phyloP scores from a whole-genome alignment of 2,797 vertebrate genomes.

The Danio kyathit region DNA sequence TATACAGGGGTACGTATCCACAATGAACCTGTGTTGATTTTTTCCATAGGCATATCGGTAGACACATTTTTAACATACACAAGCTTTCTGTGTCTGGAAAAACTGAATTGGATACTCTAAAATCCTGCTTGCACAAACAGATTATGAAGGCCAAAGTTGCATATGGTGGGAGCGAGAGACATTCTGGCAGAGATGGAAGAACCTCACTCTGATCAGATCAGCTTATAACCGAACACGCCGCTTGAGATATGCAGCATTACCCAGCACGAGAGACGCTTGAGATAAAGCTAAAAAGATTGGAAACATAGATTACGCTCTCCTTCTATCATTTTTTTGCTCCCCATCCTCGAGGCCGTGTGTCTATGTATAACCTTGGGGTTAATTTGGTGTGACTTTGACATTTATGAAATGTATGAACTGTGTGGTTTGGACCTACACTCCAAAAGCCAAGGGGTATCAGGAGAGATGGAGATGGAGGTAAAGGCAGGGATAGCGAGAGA shows the following conservation, averaged over 20 bases:
- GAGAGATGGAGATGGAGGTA: constrained; percentile 60
- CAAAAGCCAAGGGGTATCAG: constrained; percentile 68
- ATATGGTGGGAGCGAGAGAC: constrained; percentile 5
- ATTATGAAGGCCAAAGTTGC: constrained; percentile 7
- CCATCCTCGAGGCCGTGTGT: not conserved
- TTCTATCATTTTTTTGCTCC: not conserved
- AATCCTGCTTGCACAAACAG: constrained; percentile 5
- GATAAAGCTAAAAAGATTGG: constrained; percentile 34
- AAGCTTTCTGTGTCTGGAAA: not conserved
- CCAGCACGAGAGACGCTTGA: constrained; percentile 7
- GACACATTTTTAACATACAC: too few relatives aligned
- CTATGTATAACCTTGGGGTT: constrained; percentile 29
- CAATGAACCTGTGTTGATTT: too few relatives aligned
- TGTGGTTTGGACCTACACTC: constrained; percentile 71
- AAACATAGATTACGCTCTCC: constrained; percentile 2
- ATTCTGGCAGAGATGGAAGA: constrained; percentile 34
- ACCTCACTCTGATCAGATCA: constrained; percentile 30
- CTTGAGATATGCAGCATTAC: constrained; percentile 41
- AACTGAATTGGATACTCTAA: not conserved
- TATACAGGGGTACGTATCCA: too few relatives aligned
- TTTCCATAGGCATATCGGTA: not conserved
- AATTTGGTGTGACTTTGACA: constrained; percentile 42
- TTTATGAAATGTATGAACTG: constrained; percentile 47
- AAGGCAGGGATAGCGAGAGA: constrained; percentile 54
- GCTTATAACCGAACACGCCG: constrained; percentile 21